These are phyloP conservation scores for Drosophila gunungcola DNA, from an alignment of 1,140 invertebrate species.

Conservation along the genomic window DNA sequence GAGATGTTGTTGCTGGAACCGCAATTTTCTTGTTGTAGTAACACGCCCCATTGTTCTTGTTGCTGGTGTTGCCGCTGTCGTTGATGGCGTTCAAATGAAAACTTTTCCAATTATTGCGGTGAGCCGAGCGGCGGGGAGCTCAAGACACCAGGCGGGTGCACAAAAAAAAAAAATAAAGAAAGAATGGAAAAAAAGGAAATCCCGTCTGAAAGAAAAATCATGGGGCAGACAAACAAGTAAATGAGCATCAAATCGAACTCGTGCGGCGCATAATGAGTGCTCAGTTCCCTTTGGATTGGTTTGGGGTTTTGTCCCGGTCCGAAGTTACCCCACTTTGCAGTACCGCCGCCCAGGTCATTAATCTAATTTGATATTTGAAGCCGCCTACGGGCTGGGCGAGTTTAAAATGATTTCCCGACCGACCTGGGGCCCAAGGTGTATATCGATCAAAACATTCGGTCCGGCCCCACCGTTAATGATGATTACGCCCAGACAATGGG, in stretches of 20 bases:
- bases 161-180: constrained; percentile 18
- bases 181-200: constrained; percentile 45
- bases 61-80: constrained; percentile 66
- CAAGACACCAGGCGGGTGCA: constrained; percentile 17
- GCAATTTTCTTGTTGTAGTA: constrained; percentile 67
- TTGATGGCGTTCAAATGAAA: constrained; percentile 82
- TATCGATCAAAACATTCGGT: constrained; percentile 67
- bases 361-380: constrained; percentile 65
- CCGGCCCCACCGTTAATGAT: constrained; percentile 61
- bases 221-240: constrained; percentile 77
- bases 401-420: constrained; percentile 56
- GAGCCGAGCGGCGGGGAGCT: constrained; percentile 44
- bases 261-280: constrained; percentile 77
- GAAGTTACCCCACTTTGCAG: constrained; percentile 13
- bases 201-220: constrained; percentile 51
- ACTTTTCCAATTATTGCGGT: constrained; percentile 83
- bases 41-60: constrained; percentile 77
- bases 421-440: constrained; percentile 51
- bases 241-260: constrained; percentile 82
- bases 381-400: constrained; percentile 13
- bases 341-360: constrained; percentile 57
- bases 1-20: constrained; percentile 58
- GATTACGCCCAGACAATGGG: constrained; percentile 61
- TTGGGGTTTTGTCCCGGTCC: not conserved
- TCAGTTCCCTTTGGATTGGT: constrained; percentile 32